Base-by-base conservation (phyloP, 2,797 vertebrate genomes). In the Gymnoscopelus microlampas region DNA sequence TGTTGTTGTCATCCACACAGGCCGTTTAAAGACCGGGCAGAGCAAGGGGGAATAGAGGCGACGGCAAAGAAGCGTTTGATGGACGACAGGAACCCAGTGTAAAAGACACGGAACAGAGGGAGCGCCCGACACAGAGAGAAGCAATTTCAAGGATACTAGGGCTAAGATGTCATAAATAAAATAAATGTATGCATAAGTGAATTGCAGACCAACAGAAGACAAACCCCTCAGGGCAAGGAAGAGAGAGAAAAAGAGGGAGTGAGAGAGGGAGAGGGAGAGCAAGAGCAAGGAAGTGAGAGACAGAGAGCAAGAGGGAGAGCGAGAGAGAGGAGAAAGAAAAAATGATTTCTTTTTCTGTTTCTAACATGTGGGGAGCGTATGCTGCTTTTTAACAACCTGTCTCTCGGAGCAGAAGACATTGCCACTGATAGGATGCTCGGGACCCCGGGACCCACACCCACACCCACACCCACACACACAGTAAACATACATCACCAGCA, bases 361-460 rank as follows among this genome's bases (percentile, higher is more conserved):
- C 32, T 57, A 57, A 73, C 78, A 60, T 68, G 39, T 82, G 66
- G 54, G 53, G 50, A 54, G 70, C 57, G 26, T 86, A 68, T 44
- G 39, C 39, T 44, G 8, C 50, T 15, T 76, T 76, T 89, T 85
- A 65, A 79, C 83, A 85, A 87, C 85, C 82, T 71, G 81, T 76
- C 76, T 86, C 69, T 19, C 48, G 68, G 72, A 84, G 81, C 78
- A 78, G 62, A 76, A 81, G 79, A 78, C 79, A 86, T 82, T 79
- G 72, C 77, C 23, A 68, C 68, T 76, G 70, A 84, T 86, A 77
- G 8, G 39, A 44, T 44, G 80, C 76, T 76, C 26, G 56, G 66
- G 69, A 85, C 78, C 66, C 39, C 60, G 53, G 63, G 50, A 5
- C 3, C 14, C 53, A 15, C 53, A 14, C 10, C 59, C 67, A 9